phyloP scores from a whole-genome alignment of 2,113 vertebrate genomes.

The Vulpes vulpes region DNA sequence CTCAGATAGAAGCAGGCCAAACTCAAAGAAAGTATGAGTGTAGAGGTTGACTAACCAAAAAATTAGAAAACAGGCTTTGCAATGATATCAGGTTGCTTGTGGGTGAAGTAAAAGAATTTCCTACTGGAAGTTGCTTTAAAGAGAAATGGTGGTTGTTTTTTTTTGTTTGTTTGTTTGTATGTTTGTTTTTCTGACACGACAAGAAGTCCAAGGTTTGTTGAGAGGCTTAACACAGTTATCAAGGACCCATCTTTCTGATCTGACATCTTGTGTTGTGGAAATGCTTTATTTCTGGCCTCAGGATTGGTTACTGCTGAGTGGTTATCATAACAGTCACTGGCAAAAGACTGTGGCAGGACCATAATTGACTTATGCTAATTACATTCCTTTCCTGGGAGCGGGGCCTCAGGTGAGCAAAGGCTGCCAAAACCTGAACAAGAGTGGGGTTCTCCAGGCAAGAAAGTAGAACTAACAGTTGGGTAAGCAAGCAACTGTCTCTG shows the following conservation, averaged over 20 bases:
- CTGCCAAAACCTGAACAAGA: slow-evolving; percentile 7
- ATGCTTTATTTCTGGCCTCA: neutral
- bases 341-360: neutral
- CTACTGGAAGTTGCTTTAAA: neutral
- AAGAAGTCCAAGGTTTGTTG: neutral
- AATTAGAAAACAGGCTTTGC: neutral
- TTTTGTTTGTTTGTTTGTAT: too few species aligned
- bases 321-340: neutral
- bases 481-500: neutral
- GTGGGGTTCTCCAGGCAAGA: neutral
- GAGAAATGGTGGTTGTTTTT: neutral
- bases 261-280: neutral
- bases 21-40: neutral
- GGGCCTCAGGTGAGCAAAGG: neutral
- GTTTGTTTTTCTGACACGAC: neutral
- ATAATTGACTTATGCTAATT: neutral
- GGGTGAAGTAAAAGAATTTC: neutral
- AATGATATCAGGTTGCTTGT: neutral
- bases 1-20: neutral
- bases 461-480: neutral
- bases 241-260: neutral
- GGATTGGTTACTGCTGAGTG: neutral
- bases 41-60: neutral
- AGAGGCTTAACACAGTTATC: neutral
- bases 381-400: neutral